A percentile compares a stretch with the other conserved stretches of the same genome.
Evolutionary conservation across 2,888 invertebrate species (phyloP).

Genomic region (Cosmorhoe ocellata): DNA sequence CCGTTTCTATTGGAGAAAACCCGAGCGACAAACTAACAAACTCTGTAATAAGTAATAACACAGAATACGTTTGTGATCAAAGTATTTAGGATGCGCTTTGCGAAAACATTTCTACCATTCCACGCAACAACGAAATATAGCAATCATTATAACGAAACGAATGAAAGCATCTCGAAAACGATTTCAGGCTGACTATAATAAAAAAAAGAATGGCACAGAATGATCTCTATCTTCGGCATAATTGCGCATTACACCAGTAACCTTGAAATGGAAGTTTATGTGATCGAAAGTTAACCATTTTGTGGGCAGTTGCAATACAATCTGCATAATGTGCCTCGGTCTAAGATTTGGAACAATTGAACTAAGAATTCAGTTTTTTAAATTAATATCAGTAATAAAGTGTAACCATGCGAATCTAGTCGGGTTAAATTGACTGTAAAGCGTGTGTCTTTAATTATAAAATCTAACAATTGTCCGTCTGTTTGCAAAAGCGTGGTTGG

Average conservation of each 20-base stretch:
- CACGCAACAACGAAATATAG: too few species aligned
- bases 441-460: too few species aligned
- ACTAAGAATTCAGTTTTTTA: conserved; percentile 13
- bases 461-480: too few species aligned
- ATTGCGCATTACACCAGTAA: conserved; percentile 13
- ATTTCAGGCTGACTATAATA: too few species aligned
- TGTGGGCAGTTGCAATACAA: background rate
- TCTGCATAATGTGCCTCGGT: conserved; percentile 5
- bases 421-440: conserved; percentile 42
- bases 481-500: too few species aligned
- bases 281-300: conserved; percentile 9
- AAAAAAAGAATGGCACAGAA: background rate
- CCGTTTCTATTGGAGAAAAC: background rate
- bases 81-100: too few species aligned
- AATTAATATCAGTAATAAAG: conserved; percentile 54
- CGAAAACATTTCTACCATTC: too few species aligned
- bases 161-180: too few species aligned
- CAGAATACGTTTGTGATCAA: too few species aligned
- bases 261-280: conserved; percentile 15
- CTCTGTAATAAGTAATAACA: too few species aligned
- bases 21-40: too few species aligned
- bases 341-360: conserved; percentile 3
- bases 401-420: conserved; percentile 46
- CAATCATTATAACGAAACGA: too few species aligned
- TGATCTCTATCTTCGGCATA: background rate